A percentile compares a stretch with the other conserved stretches of the same genome.
Evolutionary conservation across 2,797 vertebrate species (phyloP).

Genomic region (Chiloscyllium punctatum): DNA sequence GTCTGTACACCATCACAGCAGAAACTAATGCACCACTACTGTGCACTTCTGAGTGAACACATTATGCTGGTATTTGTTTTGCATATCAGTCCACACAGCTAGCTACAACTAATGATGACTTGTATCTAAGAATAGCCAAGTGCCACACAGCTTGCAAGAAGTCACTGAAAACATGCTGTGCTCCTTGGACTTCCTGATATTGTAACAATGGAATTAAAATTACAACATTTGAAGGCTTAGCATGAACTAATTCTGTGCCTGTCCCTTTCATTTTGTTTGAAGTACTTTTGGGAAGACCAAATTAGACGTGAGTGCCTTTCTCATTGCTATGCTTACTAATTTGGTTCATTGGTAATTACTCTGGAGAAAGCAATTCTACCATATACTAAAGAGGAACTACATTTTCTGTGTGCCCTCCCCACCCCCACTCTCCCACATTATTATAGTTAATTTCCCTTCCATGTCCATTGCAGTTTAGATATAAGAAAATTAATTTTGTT

Average conservation of each 20-base stretch:
- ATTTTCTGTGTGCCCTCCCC: constrained; percentile 45
- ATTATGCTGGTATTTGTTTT: neutral
- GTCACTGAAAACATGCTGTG: constrained; percentile 49
- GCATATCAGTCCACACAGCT: neutral
- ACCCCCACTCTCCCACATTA: neutral
- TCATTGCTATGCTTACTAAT: constrained; percentile 47
- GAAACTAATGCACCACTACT: neutral
- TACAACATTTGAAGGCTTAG: constrained; percentile 37
- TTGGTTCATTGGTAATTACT: constrained; percentile 48
- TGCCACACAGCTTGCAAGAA: neutral
- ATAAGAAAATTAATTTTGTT: constrained; percentile 49
- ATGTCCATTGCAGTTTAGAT: constrained; percentile 44
- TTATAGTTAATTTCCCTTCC: constrained; percentile 42
- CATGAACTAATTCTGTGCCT: constrained; percentile 40
- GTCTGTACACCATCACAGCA: neutral
- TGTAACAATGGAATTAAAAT: constrained; percentile 39
- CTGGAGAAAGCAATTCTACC: constrained; percentile 49
- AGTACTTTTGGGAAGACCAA: constrained; percentile 41
- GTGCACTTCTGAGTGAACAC: neutral
- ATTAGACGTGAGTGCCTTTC: constrained; percentile 45
- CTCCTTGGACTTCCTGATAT: neutral
- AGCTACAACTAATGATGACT: neutral
- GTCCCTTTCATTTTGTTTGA: constrained; percentile 35
- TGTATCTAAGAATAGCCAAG: neutral
- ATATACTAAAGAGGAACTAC: constrained; percentile 46